Conservation (phyloP, 2,888 invertebrate genomes). For the Hofmannophila pseudospretella region DNA sequence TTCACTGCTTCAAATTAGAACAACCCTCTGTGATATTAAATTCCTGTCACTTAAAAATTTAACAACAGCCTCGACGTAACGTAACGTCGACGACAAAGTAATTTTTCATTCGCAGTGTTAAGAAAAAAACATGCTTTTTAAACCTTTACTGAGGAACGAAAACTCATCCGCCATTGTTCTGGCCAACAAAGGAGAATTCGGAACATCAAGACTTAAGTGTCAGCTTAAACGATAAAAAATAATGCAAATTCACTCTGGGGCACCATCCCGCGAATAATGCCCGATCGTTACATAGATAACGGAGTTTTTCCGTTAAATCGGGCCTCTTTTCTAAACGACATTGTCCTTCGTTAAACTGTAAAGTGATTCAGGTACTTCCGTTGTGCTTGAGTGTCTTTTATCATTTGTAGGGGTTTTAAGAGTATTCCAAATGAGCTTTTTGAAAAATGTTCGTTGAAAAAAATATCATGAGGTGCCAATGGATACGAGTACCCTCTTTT, state of each 20-base stretch:
- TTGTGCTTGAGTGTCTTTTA: slow-evolving; percentile 56
- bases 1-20: too few relatives aligned
- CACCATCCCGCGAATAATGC: slow-evolving; percentile 47
- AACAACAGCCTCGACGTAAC: neutral
- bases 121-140: slow-evolving; percentile 40
- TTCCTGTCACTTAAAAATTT: too few relatives aligned
- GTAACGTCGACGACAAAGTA: slow-evolving; percentile 44
- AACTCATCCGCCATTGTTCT: slow-evolving; percentile 54
- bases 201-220: slow-evolving; percentile 46
- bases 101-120: slow-evolving; percentile 51
- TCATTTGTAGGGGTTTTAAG: slow-evolving; percentile 56
- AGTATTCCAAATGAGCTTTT: slow-evolving; percentile 39
- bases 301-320: slow-evolving; percentile 66
- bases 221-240: slow-evolving; percentile 62
- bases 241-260: slow-evolving; percentile 60
- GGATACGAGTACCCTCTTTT: too few relatives aligned
- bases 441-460: too few relatives aligned
- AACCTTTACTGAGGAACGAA: slow-evolving; percentile 45
- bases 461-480: too few relatives aligned
- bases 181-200: slow-evolving; percentile 43
- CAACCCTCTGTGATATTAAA: too few relatives aligned
- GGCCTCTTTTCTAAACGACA: slow-evolving; percentile 43
- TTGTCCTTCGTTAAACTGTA: slow-evolving; percentile 55
- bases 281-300: slow-evolving; percentile 66
- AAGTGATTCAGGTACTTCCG: slow-evolving; percentile 65